Conservation (phyloP, 2,113 vertebrate genomes). For the Garra rufa region DNA sequence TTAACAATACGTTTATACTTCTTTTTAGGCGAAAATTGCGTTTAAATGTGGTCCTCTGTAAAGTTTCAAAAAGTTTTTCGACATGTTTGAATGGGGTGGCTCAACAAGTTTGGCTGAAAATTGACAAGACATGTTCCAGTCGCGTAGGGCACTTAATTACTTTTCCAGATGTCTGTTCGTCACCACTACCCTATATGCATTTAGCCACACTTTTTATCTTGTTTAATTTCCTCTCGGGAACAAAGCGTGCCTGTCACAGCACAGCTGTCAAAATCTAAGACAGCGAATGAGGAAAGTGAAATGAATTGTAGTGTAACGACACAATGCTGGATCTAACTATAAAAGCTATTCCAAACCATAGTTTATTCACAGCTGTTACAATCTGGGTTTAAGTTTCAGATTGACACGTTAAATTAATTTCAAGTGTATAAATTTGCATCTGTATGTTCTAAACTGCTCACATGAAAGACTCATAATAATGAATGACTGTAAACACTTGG, state of each 20-base stretch:
- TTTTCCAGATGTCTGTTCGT: slow-evolving; percentile 8
- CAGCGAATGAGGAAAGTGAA: neutral
- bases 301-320: neutral
- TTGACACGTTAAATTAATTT: neutral
- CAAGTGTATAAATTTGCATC: neutral
- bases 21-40: neutral
- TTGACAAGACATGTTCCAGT: neutral
- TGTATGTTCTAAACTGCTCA: neutral
- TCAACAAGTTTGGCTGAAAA: slow-evolving; percentile 37
- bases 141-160: neutral
- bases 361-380: slow-evolving; percentile 4
- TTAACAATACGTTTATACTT: neutral
- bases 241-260: neutral
- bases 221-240: neutral
- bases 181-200: neutral
- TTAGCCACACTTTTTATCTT: no score
- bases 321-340: slow-evolving; percentile 11
- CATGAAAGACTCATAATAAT: neutral
- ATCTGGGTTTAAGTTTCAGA: no score
- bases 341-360: neutral
- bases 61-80: slow-evolving; percentile 43
- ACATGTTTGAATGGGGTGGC: slow-evolving; percentile 52
- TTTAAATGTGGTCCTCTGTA: neutral
- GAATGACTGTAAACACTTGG: neutral
- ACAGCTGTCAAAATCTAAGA: slow-evolving; percentile 4